Conservation (phyloP, 2,113 vertebrate genomes). For the Amblyopsis rosae region DNA sequence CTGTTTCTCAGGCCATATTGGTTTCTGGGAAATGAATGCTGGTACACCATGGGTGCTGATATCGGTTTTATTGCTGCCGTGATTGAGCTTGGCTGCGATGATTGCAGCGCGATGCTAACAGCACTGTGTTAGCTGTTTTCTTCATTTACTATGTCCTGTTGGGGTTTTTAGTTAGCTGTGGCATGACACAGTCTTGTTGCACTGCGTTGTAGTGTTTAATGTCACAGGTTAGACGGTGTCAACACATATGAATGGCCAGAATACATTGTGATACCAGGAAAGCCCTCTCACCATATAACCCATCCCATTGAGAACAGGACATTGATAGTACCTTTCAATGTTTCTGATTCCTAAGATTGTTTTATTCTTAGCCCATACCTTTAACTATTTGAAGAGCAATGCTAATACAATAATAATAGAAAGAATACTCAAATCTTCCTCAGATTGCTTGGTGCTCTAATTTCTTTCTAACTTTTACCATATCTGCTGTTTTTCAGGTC, state of each 20-base stretch:
- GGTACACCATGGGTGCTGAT: not conserved
- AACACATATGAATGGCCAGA: too few relatives aligned
- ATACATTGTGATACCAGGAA: too few relatives aligned
- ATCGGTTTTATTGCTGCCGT: not conserved
- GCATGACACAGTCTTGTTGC: conserved; percentile 20
- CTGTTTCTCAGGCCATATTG: conserved; percentile 6
- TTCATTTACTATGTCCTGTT: not conserved
- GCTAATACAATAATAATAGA: not conserved
- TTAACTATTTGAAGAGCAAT: too few relatives aligned
- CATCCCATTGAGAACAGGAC: too few relatives aligned
- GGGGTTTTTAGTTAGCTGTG: conserved; percentile 10
- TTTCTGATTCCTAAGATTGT: too few relatives aligned
- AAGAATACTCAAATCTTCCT: not conserved
- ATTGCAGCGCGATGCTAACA: conserved; percentile 1
- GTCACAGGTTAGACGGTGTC: too few relatives aligned
- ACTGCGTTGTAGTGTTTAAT: not conserved
- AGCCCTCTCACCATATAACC: too few relatives aligned
- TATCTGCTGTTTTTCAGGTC: conserved; percentile 17
- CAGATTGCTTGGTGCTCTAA: conserved; percentile 22
- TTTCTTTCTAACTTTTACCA: conserved; percentile 16
- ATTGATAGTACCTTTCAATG: too few relatives aligned
- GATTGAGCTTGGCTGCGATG: conserved; percentile 2
- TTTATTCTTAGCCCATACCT: too few relatives aligned
- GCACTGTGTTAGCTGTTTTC: not conserved
- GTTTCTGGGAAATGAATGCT: not conserved